A percentile compares a stretch with the other conserved stretches of the same genome.
Conservation (phyloP, 1,140 invertebrate genomes). For the Drosophila kanapiae region DNA sequence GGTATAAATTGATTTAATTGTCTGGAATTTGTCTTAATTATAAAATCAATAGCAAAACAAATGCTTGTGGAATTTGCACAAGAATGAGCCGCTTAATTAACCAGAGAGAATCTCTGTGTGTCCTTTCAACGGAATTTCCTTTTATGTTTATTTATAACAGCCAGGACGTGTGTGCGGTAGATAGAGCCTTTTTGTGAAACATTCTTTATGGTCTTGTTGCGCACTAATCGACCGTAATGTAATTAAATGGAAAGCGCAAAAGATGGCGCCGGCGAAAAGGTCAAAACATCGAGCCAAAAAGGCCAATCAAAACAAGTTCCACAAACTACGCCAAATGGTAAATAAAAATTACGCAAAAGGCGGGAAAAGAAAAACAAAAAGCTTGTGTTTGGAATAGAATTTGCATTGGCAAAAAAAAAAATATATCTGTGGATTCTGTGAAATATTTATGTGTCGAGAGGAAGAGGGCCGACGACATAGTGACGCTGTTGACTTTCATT, state of each 20-base stretch:
- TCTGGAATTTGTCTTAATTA: slow-evolving; percentile 55
- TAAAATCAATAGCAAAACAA: slow-evolving; percentile 64
- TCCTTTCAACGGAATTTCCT: slow-evolving; percentile 36
- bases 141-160: slow-evolving; percentile 17
- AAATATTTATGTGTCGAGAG: slow-evolving; percentile 44
- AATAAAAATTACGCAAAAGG: slow-evolving; percentile 17
- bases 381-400: slow-evolving; percentile 45
- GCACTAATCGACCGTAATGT: slow-evolving; percentile 26
- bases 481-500: slow-evolving; percentile 79
- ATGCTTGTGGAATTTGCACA: slow-evolving; percentile 27
- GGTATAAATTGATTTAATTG: slow-evolving; percentile 61
- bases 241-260: slow-evolving; percentile 23
- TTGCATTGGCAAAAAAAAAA: slow-evolving; percentile 52
- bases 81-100: slow-evolving; percentile 57
- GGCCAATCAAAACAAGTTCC: slow-evolving; percentile 29
- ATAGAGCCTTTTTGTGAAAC: slow-evolving; percentile 3
- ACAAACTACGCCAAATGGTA: slow-evolving; percentile 20
- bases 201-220: slow-evolving; percentile 18
- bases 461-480: slow-evolving; percentile 57
- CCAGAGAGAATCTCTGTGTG: slow-evolving; percentile 15
- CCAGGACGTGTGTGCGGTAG: slow-evolving; percentile 10
- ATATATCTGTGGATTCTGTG: slow-evolving; percentile 14
- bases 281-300: slow-evolving; percentile 4
- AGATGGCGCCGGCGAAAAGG: slow-evolving; percentile 1
- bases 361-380: slow-evolving; percentile 11